Evolutionary conservation across 2,113 vertebrate species (phyloP), one percentile per base, ranked within the genome.

Genomic region (Hemichromis elongatus): DNA sequence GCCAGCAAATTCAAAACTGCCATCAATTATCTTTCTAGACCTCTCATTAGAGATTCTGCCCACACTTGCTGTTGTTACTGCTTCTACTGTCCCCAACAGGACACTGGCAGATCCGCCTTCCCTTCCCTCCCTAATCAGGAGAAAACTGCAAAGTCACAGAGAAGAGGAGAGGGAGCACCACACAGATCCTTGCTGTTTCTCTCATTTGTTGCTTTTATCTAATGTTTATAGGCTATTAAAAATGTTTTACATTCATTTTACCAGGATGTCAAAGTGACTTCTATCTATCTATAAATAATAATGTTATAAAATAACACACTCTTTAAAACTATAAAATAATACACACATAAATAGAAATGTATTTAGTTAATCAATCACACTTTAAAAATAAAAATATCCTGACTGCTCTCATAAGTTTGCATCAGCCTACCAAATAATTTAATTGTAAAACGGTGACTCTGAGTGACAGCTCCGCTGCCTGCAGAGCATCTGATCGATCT

Each of bases 91-190:
- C 87, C 82, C 84, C 81, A 13, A 82, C 82, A 91, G 85, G 85
- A 84, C 57, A 40, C 90, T 86, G 84, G 85, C 81, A 87, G 77
- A 24, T 84, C 80, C 3, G 37, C 81, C 82, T 88, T 86, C 82
- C 79, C 90, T 94, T 94, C 66, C 83, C 84, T 86, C 81, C 84
- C 90, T 94, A 95, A 94, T 86, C 89, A 87, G 89, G 47, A 89
- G 80, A 91, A 95, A 94, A 95, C 89, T 95, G 95, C 93, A 89
- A 86, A 90, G 94, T 95, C 93, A 95, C 90, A 89, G 75, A 90
- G 88, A 66, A 61, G 7, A 63, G 3, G 77, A 87, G 57, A 88
- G 53, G 6, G 75, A 89, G 40, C 52, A 55, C 40, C 68, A 80
- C 37, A 89, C 79, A 47, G 4, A 78, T 85, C 40, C 30, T 19